Base-by-base conservation (phyloP, 1,140 invertebrate species). In the Pollicipes pollicipes region DNA sequence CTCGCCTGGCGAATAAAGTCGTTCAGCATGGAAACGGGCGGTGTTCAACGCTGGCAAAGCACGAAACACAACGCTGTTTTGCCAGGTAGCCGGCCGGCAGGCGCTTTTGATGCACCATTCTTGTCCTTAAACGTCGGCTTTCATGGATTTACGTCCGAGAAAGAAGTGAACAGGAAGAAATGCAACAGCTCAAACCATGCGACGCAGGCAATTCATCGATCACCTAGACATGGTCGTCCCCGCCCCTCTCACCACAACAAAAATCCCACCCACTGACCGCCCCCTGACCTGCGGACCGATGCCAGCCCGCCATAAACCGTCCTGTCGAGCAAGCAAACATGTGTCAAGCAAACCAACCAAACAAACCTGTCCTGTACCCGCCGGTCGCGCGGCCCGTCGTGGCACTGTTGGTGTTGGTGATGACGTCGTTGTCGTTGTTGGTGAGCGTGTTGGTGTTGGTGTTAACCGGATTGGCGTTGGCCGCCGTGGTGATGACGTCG, bases 341-440 rank as follows among this genome's bases (percentile, higher is more conserved):
- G 21, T 24, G 45, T n/a, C n/a, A n/a, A n/a, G n/a, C n/a, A n/a
- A n/a, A n/a, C n/a, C n/a, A n/a, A n/a, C n/a, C n/a, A n/a, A n/a
- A 58, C 45, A 58, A 24, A 24, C 8, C 45, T 58, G 45, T 24
- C 45, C 45, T 6, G 45, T 58, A 58, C 2, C 45, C 45, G 13
- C 13, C 45, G 21, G 17, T 58, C 13, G 45, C 13, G 45, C 45
- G 45, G 45, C 45, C 45, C 13, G 8, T 58, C 13, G 64, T 66
- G n/a, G 64, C 64, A 1, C 3, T 66, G 27, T 66, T 66, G 64
- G 64, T 66, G 64, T 66, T 66, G 8, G 64, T 29, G 27, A 66
- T 66, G 64, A 66, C 64, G 28, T 66, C 64, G 64, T 66, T 66
- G 64, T 66, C 64, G 27, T 66, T 66, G n/a, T 66, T 66, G 64